Evolutionary conservation across 92 coral and sea anemone genomes (phyloP).

Genomic region (Heteractis magnifica): DNA sequence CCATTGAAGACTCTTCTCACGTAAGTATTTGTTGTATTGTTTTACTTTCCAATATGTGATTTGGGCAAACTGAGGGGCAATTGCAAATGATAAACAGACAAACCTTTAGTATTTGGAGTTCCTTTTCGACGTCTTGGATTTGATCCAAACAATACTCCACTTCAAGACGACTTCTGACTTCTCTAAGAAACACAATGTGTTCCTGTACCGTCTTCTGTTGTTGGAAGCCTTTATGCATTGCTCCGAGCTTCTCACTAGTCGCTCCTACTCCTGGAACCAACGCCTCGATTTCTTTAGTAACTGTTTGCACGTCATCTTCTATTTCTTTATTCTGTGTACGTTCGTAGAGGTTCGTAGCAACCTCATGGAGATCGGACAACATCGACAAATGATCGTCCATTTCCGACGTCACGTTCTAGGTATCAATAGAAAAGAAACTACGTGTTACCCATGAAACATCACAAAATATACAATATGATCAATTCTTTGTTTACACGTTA

Average conservation of each 20-base stretch:
- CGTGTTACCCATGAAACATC: background rate
- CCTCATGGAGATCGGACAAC: slow-evolving; percentile 47
- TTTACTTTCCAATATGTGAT: background rate
- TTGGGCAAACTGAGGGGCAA: background rate
- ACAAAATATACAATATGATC: background rate
- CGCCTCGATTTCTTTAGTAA: slow-evolving; percentile 58
- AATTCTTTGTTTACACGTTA: too few species aligned
- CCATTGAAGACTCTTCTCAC: too few species aligned
- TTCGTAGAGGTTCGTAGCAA: slow-evolving; percentile 52
- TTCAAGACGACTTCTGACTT: slow-evolving; percentile 71
- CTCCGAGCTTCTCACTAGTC: slow-evolving; percentile 61
- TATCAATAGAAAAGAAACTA: background rate
- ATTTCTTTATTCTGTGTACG: slow-evolving; percentile 54
- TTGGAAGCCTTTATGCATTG: slow-evolving; percentile 72
- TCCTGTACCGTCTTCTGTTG: slow-evolving; percentile 76
- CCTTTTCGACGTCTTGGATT: slow-evolving; percentile 81
- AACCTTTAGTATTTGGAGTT: slow-evolving; percentile 66
- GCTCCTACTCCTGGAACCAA: slow-evolving; percentile 52
- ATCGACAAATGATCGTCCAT: slow-evolving; percentile 44
- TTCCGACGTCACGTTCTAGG: slow-evolving; percentile 40
- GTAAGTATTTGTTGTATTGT: too few species aligned
- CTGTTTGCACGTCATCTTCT: slow-evolving; percentile 51
- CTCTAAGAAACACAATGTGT: slow-evolving; percentile 78
- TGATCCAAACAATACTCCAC: slow-evolving; percentile 76
- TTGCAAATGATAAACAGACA: background rate